These are phyloP conservation scores for Halisarca cf. caerulea DNA, from an alignment of 37 sponge, comb jelly and placozoan species.

Conservation along the genomic window DNA sequence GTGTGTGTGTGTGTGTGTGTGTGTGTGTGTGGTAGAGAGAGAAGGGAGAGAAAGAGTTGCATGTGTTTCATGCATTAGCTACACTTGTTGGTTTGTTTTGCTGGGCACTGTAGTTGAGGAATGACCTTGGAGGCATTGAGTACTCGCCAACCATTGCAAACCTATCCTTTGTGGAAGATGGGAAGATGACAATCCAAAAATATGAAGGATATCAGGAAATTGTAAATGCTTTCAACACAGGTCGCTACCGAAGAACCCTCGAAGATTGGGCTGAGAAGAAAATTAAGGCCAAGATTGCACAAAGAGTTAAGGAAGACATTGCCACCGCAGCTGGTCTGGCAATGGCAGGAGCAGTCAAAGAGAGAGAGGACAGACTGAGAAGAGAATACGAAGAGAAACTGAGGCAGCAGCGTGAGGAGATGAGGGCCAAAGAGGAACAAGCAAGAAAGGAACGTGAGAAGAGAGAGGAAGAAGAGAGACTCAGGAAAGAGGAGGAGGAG, in stretches of 20 bases:
- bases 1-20: too few relatives aligned
- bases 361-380: slow-evolving; percentile 34
- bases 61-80: too few relatives aligned
- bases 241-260: background rate
- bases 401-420: slow-evolving; percentile 39
- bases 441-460: slow-evolving; percentile 20
- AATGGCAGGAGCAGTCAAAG: slow-evolving; percentile 1
- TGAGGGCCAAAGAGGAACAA: slow-evolving; percentile 27
- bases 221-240: slow-evolving; percentile 14
- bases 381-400: slow-evolving; percentile 65
- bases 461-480: slow-evolving; percentile 35
- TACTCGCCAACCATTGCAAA: slow-evolving; percentile 20
- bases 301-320: background rate
- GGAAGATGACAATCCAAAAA: background rate
- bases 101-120: slow-evolving; percentile 13
- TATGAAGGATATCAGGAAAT: slow-evolving; percentile 25
- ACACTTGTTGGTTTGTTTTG: background rate
- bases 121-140: slow-evolving; percentile 26
- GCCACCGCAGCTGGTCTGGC: background rate
- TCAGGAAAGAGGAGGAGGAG: slow-evolving; percentile 23
- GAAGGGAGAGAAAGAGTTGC: too few relatives aligned
- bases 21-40: too few relatives aligned
- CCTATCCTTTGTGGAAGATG: slow-evolving; percentile 26
- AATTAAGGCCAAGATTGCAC: background rate
- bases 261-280: slow-evolving; percentile 21